These are phyloP conservation scores for Sericinus montela DNA, from an alignment of 2,888 invertebrate genomes.

Conservation along the genomic window DNA sequence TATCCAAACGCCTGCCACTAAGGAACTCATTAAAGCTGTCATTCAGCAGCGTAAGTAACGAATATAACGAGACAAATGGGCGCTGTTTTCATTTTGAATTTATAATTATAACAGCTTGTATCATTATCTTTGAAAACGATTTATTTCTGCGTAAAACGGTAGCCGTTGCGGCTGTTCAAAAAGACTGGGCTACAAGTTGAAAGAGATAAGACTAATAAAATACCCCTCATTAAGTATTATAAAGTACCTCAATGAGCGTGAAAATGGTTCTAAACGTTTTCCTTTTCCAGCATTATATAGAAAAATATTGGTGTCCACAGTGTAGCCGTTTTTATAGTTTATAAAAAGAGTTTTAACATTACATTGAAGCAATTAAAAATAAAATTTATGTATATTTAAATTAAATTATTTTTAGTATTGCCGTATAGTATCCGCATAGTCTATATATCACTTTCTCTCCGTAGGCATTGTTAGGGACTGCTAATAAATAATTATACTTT, in stretches of 20 bases:
- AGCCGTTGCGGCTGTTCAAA: not conserved
- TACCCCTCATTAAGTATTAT: not conserved
- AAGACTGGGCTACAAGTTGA: not conserved
- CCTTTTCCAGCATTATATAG: not conserved
- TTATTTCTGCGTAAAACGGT: slow-evolving; percentile 3
- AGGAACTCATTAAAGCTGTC: slow-evolving; percentile 11
- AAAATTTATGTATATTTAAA: no score
- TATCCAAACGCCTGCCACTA: slow-evolving; percentile 7
- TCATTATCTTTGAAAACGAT: slow-evolving; percentile 3
- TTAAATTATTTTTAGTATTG: no score
- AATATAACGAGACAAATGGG: slow-evolving; percentile 11
- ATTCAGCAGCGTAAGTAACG: slow-evolving; percentile 7
- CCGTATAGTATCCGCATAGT: no score
- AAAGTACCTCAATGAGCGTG: not conserved
- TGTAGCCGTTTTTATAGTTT: no score
- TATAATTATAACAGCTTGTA: slow-evolving; percentile 14
- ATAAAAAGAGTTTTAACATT: no score
- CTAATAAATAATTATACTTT: no score
- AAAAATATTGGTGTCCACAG: no score
- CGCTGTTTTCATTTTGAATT: slow-evolving; percentile 5
- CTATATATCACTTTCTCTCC: no score
- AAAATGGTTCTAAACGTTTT: not conserved
- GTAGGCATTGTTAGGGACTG: no score
- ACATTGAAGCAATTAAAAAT: no score
- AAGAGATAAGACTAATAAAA: slow-evolving; percentile 1